Base-by-base conservation (phyloP, 1,140 invertebrate genomes). In the Calliopsis andreniformis region DNA sequence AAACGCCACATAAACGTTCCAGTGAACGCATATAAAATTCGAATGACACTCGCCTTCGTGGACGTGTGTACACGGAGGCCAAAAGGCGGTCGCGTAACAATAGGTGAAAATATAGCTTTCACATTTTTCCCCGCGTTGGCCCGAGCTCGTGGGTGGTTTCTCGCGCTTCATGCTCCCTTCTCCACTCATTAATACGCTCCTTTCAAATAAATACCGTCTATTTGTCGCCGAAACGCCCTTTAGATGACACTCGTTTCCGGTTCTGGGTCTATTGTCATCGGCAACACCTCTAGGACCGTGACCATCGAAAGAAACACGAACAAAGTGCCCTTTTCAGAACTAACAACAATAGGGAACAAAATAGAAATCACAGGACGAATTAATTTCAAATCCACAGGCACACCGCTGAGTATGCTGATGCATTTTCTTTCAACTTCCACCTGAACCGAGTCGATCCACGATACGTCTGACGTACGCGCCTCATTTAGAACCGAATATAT, bases 71-170 rank as follows among this genome's bases (percentile, higher is more conserved):
- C 56, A 25, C 58, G 69, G 14, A 45, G 20, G 47, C 49, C 63
- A 55, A 73, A 73, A 73, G 49, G 70, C 70, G 70, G 70, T 73
- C 61, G 49, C 49, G 49, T 51, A 63, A 73, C 70, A 73, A 73
- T 73, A 55, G 61, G 61, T 66, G 70, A 73, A 73, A 73, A 73
- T 73, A 49, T 43, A 49, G 49, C 70, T 73, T 73, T 73, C 70
- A 73, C 70, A 66, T 73, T 66, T 66, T 18, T 23, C 32, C 18
- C 18, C n/a, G 14, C n/a, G 18, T 30, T n/a, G 20, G 20, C 20
- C 25, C 18, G 53, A 8, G 18, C 55, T 39, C 32, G 32, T 55
- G 70, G 61, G 63, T 66, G 23, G 3, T 39, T 18, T 8, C 20
- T 25, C 23, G 3, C 23, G 8, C n/a, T 18, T 20, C 8, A 66